Percentiles rank a stretch among this genome's conserved stretches.
Conservation (phyloP, 2,113 vertebrate genomes). For the Dromiciops gliroides region DNA sequence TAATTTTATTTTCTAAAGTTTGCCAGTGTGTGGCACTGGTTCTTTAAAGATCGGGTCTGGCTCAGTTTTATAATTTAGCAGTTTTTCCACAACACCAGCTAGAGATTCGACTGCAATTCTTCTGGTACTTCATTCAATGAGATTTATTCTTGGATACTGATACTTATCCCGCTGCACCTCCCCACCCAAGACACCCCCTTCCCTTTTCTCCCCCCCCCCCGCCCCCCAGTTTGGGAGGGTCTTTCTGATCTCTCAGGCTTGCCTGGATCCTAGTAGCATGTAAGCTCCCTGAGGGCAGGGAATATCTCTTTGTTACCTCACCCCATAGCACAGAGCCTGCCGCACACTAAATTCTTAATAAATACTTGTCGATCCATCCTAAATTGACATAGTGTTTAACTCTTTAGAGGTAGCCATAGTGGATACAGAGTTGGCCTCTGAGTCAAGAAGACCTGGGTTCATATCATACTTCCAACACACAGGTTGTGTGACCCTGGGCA, state of each 20-base stretch:
- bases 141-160: not conserved
- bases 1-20: not conserved
- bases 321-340: too few species aligned
- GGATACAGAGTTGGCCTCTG: not conserved
- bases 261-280: too few species aligned
- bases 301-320: not conserved
- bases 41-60: not conserved
- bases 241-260: not conserved
- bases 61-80: not conserved
- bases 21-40: slow-evolving; percentile 23
- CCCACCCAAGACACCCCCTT: too few species aligned
- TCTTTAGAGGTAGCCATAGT: not conserved
- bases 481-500: not conserved
- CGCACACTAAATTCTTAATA: not conserved
- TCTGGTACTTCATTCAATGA: not conserved
- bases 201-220: too few species aligned
- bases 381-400: not conserved
- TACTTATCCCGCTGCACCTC: not conserved
- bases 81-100: too few species aligned
- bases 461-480: not conserved
- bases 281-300: too few species aligned
- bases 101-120: too few species aligned
- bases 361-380: not conserved
- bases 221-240: not conserved
- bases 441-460: not conserved